Evolutionary conservation across 1,140 invertebrate species (phyloP).

Genomic region (Dendroctonus valens): DNA sequence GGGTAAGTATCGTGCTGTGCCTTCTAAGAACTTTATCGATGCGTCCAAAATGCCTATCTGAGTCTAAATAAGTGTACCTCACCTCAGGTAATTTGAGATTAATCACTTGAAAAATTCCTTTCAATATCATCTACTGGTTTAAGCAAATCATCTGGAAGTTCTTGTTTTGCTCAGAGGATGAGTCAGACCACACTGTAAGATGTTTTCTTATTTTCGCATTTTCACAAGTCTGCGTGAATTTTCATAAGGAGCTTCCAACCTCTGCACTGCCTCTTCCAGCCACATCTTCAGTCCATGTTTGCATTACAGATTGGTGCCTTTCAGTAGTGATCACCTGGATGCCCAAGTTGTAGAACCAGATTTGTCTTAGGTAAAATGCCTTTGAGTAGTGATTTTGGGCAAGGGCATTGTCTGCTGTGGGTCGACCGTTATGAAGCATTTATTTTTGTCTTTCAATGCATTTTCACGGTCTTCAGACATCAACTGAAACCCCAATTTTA

Average conservation of each 20-base stretch:
- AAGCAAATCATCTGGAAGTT: conserved; percentile 34
- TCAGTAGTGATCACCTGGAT: conserved; percentile 24
- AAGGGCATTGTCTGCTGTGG: conserved; percentile 39
- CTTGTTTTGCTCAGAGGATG: conserved; percentile 35
- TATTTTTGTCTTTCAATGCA: conserved; percentile 2
- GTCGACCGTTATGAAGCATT: conserved; percentile 38
- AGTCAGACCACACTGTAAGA: conserved; percentile 36
- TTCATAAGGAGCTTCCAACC: conserved; percentile 19
- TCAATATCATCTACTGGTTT: conserved; percentile 30
- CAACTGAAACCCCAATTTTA: conserved; percentile 24
- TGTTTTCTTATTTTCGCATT: conserved; percentile 9
- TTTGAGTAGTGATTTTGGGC: conserved; percentile 37
- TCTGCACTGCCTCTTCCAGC: conserved; percentile 28
- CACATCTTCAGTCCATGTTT: conserved; percentile 34
- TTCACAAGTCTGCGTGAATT: too few species aligned
- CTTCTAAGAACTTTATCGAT: too few species aligned
- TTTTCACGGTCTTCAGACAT: conserved; percentile 19
- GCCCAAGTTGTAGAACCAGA: conserved; percentile 38
- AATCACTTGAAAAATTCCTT: conserved; percentile 21
- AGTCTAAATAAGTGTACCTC: conserved; percentile 32
- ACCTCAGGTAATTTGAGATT: conserved; percentile 39
- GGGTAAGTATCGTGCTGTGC: too few species aligned
- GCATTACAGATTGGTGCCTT: conserved; percentile 15
- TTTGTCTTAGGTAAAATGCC: conserved; percentile 39
- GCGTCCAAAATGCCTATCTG: conserved; percentile 37